Percentiles rank a stretch among this genome's conserved stretches.
These are phyloP conservation scores for Gymnobelideus leadbeateri DNA, from an alignment of 2,113 vertebrate species.

Conservation along the genomic window DNA sequence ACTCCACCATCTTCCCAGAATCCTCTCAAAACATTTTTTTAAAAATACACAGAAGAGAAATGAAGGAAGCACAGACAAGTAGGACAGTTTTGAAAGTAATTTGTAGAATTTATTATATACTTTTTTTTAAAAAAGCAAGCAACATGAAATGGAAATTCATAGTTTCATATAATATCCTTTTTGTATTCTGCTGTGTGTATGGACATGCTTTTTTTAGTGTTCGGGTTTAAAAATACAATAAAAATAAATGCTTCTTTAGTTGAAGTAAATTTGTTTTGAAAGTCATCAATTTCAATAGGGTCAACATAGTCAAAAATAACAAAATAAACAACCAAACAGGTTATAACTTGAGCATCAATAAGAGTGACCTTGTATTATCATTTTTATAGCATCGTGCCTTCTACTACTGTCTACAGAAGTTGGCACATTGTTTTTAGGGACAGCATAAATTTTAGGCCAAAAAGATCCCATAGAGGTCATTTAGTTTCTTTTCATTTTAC, in stretches of 20 bases:
- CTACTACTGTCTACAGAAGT: not conserved
- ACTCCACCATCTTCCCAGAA: no score
- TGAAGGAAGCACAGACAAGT: not conserved
- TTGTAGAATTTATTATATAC: not conserved
- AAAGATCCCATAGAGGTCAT: not conserved
- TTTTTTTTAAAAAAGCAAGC: not conserved
- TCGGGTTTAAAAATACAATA: not conserved
- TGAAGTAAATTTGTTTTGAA: not conserved
- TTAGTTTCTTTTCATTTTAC: not conserved
- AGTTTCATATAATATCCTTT: not conserved
- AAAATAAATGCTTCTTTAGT: not conserved
- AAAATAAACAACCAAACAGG: not conserved
- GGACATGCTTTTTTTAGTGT: not conserved
- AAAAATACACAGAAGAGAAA: not conserved
- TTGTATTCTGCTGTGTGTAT: not conserved
- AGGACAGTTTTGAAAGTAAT: not conserved
- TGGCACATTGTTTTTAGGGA: not conserved
- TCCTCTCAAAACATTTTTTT: no score
- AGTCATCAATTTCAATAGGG: not conserved
- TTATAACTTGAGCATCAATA: not conserved
- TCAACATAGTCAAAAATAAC: not conserved
- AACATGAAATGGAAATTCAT: not conserved
- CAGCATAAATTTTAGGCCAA: not conserved
- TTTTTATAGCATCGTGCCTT: not conserved
- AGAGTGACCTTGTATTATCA: not conserved